Conservation (phyloP, 2,797 vertebrate genomes). For the Acomys russatus region DNA sequence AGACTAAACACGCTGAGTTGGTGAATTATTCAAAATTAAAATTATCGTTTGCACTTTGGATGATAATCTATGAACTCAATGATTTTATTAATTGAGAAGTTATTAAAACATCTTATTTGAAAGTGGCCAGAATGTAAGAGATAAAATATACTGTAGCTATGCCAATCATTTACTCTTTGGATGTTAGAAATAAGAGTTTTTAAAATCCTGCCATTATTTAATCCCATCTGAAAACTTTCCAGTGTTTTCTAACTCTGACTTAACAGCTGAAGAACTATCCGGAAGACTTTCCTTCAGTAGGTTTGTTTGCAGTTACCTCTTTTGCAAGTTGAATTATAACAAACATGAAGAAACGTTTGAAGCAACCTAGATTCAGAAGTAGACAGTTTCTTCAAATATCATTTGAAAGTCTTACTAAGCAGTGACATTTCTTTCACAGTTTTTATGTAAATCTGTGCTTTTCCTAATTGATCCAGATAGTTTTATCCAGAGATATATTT, state of each 20-base stretch:
- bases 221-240: slow-evolving; percentile 14
- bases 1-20: slow-evolving; percentile 33
- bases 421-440: slow-evolving; percentile 46
- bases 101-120: slow-evolving; percentile 53
- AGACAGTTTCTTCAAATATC: slow-evolving; percentile 54
- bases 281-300: not conserved
- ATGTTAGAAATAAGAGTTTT: not conserved
- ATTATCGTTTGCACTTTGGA: slow-evolving; percentile 21
- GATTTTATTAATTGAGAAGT: slow-evolving; percentile 37
- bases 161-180: not conserved
- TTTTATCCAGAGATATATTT: slow-evolving; percentile 54
- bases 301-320: not conserved
- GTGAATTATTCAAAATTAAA: not conserved
- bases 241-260: not conserved
- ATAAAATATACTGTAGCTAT: not conserved
- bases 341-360: slow-evolving; percentile 53
- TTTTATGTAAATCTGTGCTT: slow-evolving; percentile 65
- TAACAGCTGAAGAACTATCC: not conserved
- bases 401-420: slow-evolving; percentile 57
- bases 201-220: not conserved
- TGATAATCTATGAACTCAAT: slow-evolving; percentile 29
- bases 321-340: slow-evolving; percentile 45
- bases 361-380: not conserved
- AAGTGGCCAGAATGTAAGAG: slow-evolving; percentile 15
- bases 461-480: slow-evolving; percentile 68